Percentiles rank a stretch among this genome's conserved stretches.
phyloP scores from a whole-genome alignment of 2,797 vertebrate species.

The Gallinago stenura region DNA sequence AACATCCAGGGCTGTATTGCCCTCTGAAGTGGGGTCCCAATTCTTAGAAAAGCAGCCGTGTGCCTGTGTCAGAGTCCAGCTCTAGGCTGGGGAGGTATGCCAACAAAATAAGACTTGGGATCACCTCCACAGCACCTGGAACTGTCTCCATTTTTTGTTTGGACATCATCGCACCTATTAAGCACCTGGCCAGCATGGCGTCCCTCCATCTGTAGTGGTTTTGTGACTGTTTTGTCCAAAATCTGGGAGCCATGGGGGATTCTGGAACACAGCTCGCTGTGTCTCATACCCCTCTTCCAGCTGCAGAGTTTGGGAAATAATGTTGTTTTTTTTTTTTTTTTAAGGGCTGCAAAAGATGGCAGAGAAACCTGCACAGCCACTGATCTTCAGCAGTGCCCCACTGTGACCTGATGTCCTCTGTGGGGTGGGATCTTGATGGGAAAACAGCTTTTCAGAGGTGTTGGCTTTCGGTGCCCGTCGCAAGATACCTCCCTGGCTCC shows the following conservation, averaged over 20 bases:
- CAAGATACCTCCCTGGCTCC: background rate
- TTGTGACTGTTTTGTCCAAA: background rate
- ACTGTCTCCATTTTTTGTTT: background rate
- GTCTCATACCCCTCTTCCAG: background rate
- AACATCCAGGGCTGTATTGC: background rate
- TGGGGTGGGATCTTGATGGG: background rate
- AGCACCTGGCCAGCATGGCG: background rate
- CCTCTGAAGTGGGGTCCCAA: background rate
- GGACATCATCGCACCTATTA: rapidly evolving
- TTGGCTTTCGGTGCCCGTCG: background rate
- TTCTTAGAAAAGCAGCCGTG: background rate
- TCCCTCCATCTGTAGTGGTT: background rate
- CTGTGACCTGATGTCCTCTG: background rate
- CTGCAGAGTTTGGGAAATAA: background rate
- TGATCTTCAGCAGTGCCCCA: background rate
- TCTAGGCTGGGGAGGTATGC: background rate
- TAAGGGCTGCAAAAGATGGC: background rate
- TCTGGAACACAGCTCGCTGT: background rate
- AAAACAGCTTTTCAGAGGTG: background rate
- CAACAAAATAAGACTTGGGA: background rate
- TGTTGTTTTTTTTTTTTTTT: background rate
- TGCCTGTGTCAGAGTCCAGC: background rate
- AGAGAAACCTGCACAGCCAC: background rate
- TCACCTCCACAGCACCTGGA: background rate
- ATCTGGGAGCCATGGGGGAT: background rate